Conservation (phyloP, 2,113 vertebrate species). For the Protomyctophum bolini region DNA sequence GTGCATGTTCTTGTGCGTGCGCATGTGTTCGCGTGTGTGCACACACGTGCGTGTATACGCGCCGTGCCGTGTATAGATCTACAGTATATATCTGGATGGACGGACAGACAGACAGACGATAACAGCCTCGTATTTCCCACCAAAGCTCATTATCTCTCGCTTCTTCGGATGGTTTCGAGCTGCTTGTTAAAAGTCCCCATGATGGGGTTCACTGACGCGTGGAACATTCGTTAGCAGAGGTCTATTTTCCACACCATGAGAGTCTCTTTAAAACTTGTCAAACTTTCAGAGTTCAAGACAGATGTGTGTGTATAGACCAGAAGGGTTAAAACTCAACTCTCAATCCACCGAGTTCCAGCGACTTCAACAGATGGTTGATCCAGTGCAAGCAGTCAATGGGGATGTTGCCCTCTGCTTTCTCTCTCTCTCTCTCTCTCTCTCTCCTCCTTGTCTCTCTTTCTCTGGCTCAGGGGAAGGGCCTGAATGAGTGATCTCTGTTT, state of each 20-base stretch:
- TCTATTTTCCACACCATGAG: constrained; percentile 1
- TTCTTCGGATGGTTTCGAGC: neutral
- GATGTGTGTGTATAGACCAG: constrained; percentile 14
- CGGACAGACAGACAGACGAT: no score
- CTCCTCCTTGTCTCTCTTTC: constrained; percentile 9
- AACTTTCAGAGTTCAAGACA: constrained; percentile 9
- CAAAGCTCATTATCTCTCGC: neutral
- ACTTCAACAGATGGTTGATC: neutral
- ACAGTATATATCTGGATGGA: no score
- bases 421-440: neutral
- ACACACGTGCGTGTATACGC: no score
- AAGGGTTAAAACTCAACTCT: neutral
- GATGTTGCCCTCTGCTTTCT: constrained; percentile 1
- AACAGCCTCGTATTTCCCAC: no score
- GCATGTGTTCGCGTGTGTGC: neutral
- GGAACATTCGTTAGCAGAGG: neutral
- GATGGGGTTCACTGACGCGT: neutral
- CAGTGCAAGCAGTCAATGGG: constrained; percentile 17
- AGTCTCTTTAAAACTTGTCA: constrained; percentile 24
- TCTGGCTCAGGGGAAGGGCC: neutral
- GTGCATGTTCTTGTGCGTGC: neutral
- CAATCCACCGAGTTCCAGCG: neutral
- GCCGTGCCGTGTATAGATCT: no score
- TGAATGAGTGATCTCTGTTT: constrained; percentile 53
- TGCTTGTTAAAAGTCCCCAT: constrained; percentile 4